phyloP scores from a whole-genome alignment of 2,888 invertebrate genomes.

The Ophion ventricosus region DNA sequence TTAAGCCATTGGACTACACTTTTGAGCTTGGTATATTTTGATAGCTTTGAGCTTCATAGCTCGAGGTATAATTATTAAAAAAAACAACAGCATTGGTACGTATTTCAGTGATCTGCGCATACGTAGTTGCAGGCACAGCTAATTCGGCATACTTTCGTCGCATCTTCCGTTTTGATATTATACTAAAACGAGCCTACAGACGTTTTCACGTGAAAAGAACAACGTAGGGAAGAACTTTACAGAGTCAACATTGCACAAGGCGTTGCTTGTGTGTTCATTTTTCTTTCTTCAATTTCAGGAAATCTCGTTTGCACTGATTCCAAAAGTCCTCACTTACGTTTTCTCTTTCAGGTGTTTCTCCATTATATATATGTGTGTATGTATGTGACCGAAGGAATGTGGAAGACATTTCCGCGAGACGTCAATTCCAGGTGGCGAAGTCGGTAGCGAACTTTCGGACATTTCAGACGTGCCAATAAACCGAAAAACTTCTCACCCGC shows the following conservation, averaged over 20 bases:
- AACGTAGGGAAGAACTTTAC: not conserved
- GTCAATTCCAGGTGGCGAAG: slow-evolving; percentile 48
- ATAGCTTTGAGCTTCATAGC: too few relatives aligned
- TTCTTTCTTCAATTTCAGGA: not conserved
- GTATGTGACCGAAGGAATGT: not conserved
- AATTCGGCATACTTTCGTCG: too few relatives aligned
- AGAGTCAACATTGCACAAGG: not conserved
- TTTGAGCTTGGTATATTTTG: too few relatives aligned
- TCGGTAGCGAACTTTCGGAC: slow-evolving; percentile 15
- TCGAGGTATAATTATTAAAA: too few relatives aligned
- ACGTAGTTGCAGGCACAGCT: too few relatives aligned
- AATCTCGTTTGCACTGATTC: not conserved
- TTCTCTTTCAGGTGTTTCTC: not conserved
- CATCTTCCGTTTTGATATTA: too few relatives aligned
- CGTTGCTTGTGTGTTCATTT: not conserved
- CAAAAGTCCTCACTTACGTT: too few relatives aligned
- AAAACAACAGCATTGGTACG: too few relatives aligned
- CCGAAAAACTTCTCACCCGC: slow-evolving; percentile 30
- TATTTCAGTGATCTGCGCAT: too few relatives aligned
- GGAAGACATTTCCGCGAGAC: slow-evolving; percentile 1
- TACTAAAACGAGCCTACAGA: too few relatives aligned
- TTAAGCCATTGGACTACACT: too few relatives aligned
- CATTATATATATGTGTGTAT: not conserved
- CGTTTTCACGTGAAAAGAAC: not conserved
- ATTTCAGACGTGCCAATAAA: slow-evolving; percentile 38